These are phyloP conservation scores for Paramormyrops kingsleyae DNA, from an alignment of 2,113 vertebrate genomes.

Conservation along the genomic window DNA sequence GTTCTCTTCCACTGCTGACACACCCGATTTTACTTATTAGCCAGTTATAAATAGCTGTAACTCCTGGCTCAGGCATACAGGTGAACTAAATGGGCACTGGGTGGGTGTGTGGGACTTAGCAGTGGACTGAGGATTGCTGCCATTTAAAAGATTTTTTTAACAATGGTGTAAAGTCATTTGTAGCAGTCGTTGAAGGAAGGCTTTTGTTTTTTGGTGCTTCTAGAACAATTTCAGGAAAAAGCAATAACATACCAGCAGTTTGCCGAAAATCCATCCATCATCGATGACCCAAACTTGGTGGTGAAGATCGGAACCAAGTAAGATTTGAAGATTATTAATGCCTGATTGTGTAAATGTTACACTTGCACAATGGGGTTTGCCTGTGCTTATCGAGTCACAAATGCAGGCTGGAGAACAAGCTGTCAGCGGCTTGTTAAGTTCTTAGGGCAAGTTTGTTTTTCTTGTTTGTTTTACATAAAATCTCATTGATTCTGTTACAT, in stretches of 20 bases:
- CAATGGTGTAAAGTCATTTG: not conserved
- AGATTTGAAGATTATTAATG: conserved; percentile 34
- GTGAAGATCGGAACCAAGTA: conserved; percentile 80
- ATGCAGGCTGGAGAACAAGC: not conserved
- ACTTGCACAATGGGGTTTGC: not conserved
- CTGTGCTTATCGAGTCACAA: not conserved
- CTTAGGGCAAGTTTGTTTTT: not conserved
- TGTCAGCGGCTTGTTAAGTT: not conserved
- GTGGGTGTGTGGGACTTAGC: not conserved
- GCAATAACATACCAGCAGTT: conserved; percentile 74
- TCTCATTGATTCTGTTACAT: not conserved
- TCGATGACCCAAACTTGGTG: conserved; percentile 79
- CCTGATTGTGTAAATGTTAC: not conserved
- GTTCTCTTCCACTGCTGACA: not conserved
- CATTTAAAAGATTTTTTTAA: not conserved
- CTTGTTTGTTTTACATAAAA: not conserved
- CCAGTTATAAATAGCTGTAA: not conserved
- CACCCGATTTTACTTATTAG: not conserved
- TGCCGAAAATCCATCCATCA: conserved; percentile 74
- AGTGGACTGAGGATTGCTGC: not conserved
- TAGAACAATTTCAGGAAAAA: conserved; percentile 74
- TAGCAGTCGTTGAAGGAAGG: not conserved
- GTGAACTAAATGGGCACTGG: not conserved
- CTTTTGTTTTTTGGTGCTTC: not conserved
- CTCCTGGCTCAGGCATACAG: not conserved